A percentile compares a stretch with the other conserved stretches of the same genome.
phyloP scores from a whole-genome alignment of 2,888 invertebrate species.

The Oligia fasciuncula region DNA sequence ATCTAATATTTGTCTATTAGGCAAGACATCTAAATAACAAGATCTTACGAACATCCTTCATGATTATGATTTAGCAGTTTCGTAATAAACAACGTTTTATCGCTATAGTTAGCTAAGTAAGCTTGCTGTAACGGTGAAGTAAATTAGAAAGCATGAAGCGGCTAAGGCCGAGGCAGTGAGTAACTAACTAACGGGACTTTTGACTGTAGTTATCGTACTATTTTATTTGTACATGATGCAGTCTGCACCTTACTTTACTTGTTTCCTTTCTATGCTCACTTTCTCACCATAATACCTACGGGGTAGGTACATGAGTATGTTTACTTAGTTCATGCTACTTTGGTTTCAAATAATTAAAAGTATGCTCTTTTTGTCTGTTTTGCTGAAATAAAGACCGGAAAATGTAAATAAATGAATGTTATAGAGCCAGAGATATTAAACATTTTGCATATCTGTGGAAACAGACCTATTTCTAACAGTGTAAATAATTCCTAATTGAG shows the following conservation, averaged over 20 bases:
- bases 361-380: background rate
- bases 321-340: background rate
- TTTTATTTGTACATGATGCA: slow-evolving; percentile 17
- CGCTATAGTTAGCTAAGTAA: slow-evolving; percentile 60
- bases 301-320: background rate
- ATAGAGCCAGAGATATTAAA: background rate
- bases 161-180: slow-evolving; percentile 22
- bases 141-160: slow-evolving; percentile 70
- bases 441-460: background rate
- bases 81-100: slow-evolving; percentile 39
- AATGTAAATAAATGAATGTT: slow-evolving; percentile 8
- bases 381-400: background rate
- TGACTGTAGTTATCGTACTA: slow-evolving; percentile 7
- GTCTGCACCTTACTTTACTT: background rate
- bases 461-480: background rate
- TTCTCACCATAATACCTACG: background rate
- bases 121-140: slow-evolving; percentile 53
- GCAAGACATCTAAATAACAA: slow-evolving; percentile 13
- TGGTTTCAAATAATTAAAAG: background rate
- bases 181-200: slow-evolving; percentile 52
- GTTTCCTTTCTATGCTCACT: background rate
- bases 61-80: slow-evolving; percentile 35
- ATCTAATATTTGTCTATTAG: slow-evolving; percentile 15
- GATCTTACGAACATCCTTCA: slow-evolving; percentile 1
- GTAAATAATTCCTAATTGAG: background rate